Base-by-base conservation (phyloP, 2,888 invertebrate genomes). In the Rhorus exstirpatorius region DNA sequence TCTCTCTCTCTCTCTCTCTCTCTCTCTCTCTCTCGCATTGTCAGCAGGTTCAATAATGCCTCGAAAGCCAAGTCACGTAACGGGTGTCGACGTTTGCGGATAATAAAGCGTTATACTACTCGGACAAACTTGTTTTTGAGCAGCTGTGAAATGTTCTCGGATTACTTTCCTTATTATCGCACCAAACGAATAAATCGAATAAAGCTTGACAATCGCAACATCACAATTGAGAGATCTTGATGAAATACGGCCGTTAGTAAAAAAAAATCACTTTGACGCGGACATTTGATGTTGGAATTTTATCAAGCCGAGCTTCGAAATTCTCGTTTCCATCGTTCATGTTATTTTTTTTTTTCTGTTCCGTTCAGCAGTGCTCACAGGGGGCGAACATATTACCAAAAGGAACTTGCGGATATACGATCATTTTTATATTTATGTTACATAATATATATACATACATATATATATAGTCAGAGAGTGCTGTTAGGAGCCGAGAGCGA, bases 1-100 rank as follows among this genome's bases (percentile, higher is more conserved):
- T 24, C 21, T 19, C 51, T 31, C 31, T 68, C 24, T 26, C 35
- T 44, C 26, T 46, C 26, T 24, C 10, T 58, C 38, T 68, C 41
- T 46, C 17, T 58, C 44, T 51, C 61, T 38, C 61, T 12, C 17
- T 26, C 41, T 24, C 21, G 12, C 51, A 17, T 17, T 68, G n/a
- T 26, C 35, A 68, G 65, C 75, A 81, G 80, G 87, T 87, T 89
- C 88, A 89, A 89, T 89, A 88, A 89, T 89, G 86, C 86, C 84
- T 76, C 83, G 70, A 76, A 67, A 86, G 83, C 85, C 86, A 83
- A 87, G 88, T 87, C 87, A 86, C 88, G 87, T 84, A 82, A 72
- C 83, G 84, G 19, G 76, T 79, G 79, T 80, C 79, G 70, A 78
- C 81, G 81, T 82, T 85, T 75, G 79, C 74, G 81, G 83, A 84